These are phyloP conservation scores for Spea bombifrons DNA, from an alignment of 2,113 vertebrate genomes.

Conservation along the genomic window DNA sequence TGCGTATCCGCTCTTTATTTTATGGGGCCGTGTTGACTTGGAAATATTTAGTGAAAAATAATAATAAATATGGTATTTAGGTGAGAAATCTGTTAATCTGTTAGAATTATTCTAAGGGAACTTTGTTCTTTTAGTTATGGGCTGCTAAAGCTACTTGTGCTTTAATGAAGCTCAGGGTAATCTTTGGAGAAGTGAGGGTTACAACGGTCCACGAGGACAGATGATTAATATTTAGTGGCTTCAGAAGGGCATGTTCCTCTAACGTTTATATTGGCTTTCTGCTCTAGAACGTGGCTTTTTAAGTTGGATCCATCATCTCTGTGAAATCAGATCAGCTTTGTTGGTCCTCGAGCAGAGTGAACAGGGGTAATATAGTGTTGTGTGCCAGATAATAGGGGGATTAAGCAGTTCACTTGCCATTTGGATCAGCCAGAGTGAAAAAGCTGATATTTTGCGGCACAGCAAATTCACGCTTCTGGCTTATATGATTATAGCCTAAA, in stretches of 20 bases:
- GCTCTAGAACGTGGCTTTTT: constrained; percentile 64
- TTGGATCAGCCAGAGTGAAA: constrained; percentile 85
- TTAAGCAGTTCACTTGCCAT: constrained; percentile 87
- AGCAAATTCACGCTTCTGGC: constrained; percentile 74
- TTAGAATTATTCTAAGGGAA: background rate
- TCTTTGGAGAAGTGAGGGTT: constrained; percentile 69
- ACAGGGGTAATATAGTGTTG: constrained; percentile 84
- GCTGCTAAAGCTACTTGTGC: constrained; percentile 66
- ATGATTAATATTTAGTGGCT: constrained; percentile 74
- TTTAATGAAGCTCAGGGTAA: constrained; percentile 70
- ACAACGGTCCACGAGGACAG: constrained; percentile 69
- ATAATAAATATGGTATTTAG: too few relatives aligned
- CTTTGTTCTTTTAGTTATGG: background rate
- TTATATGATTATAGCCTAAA: constrained; percentile 76
- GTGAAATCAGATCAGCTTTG: constrained; percentile 88
- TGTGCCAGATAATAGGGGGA: constrained; percentile 83
- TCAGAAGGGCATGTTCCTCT: constrained; percentile 74
- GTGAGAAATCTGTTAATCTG: background rate
- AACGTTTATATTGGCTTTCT: constrained; percentile 60
- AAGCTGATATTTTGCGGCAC: constrained; percentile 83
- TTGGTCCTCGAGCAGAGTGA: constrained; percentile 84
- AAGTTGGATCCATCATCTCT: constrained; percentile 79
- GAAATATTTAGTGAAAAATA: too few relatives aligned
- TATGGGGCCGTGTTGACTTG: too few relatives aligned
- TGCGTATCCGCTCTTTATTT: too few relatives aligned